Conservation (phyloP, 2,113 vertebrate genomes). For the Rhynchopsitta pachyrhyncha region DNA sequence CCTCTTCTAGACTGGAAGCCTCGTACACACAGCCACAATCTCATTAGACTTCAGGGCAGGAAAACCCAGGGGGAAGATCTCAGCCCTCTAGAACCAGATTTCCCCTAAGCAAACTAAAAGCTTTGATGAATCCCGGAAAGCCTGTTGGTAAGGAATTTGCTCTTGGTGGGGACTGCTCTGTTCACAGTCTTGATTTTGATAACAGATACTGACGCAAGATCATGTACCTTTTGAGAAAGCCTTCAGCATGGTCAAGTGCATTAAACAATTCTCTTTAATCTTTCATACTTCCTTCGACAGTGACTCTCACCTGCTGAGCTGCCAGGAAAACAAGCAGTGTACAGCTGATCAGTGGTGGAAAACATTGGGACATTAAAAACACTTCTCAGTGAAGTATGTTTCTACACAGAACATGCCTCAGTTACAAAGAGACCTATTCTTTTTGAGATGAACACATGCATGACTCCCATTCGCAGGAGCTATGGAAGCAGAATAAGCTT, state of each 20-base stretch:
- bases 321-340: background rate
- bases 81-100: background rate
- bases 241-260: background rate
- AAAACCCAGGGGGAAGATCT: background rate
- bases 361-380: background rate
- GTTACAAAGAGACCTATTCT: constrained; percentile 11
- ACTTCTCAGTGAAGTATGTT: background rate
- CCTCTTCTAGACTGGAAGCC: background rate
- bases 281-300: background rate
- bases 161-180: background rate
- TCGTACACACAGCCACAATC: background rate
- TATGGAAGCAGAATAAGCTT: background rate
- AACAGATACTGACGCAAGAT: background rate
- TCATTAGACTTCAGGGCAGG: background rate
- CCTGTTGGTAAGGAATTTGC: background rate
- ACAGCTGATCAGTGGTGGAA: background rate
- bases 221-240: background rate
- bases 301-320: background rate
- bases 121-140: background rate
- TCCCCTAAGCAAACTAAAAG: background rate
- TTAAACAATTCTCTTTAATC: background rate
- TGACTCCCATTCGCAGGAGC: constrained; percentile 9
- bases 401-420: background rate
- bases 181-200: constrained; percentile 9
- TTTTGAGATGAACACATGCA: background rate